Evolutionary conservation across 2,797 vertebrate species (phyloP), one percentile per base, ranked within the genome.

Genomic region (Periparus ater): DNA sequence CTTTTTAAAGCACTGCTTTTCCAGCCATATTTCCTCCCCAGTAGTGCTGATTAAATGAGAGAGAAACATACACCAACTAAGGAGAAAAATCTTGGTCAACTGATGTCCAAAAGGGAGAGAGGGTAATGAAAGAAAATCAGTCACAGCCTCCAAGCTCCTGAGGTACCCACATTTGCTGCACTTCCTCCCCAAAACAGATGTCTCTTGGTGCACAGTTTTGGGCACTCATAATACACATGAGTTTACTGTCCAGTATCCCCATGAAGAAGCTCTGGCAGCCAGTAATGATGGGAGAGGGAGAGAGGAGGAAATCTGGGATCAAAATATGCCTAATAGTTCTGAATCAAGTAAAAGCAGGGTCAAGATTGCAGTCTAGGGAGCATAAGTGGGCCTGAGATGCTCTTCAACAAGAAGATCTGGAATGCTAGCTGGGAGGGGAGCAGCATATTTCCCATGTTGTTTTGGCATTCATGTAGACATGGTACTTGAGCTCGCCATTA

Each of bases 1-100:
- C 89, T 88, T 90, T 91, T 45, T 60, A 4, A 94, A 94, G 57
- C 53, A 88, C 45, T 34, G 6, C 47, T 91, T 86, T 93, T 61
- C 40, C 71, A 86, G 66, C 7, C 21, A 3, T 38, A 55, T 73
- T 65, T 93, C 11, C 50, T 62, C 38, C 42, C 50, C 40, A 32
- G 10, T 1, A 55, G 13, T 38, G 40, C 63, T 44, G 45, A 77
- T 10, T 53, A 76, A 92, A 63, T 63, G n/a, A 90, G n/a, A 71
- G 14, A 72, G 40, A 83, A 72, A 40, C 19, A 55, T 27, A 62
- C 19, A 72, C 4, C 29, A 72, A 15, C 10, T 76, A 80, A 68
- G 17, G 47, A 83, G 42, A 74, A 68, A 70, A 84, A 11, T 60
- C 55, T 63, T 63, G 19, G 21, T 26, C 60, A 76, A 70, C 3